phyloP scores from a whole-genome alignment of 2,888 invertebrate genomes.

The Margaritifera margaritifera region DNA sequence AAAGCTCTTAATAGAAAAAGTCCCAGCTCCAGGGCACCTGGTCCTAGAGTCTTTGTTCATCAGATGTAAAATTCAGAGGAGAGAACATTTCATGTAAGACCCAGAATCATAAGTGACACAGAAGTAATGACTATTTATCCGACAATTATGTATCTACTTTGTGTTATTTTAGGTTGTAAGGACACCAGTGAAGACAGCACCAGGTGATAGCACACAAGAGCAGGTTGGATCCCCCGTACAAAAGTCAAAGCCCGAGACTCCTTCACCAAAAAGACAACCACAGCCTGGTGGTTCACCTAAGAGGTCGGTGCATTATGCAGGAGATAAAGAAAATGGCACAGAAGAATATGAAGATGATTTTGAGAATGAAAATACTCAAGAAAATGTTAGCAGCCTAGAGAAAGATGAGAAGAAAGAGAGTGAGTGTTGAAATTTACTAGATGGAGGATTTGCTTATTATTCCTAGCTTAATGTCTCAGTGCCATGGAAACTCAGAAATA shows the following conservation, averaged over 20 bases:
- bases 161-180: constrained; percentile 37
- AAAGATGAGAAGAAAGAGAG: constrained; percentile 41
- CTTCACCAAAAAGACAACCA: constrained; percentile 1
- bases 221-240: constrained; percentile 31
- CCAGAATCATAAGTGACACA: too few relatives aligned
- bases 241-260: constrained; percentile 19
- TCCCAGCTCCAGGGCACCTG: too few relatives aligned
- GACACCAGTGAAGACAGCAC: constrained; percentile 48
- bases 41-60: too few relatives aligned
- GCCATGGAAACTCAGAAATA: background rate
- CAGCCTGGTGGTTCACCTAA: constrained; percentile 8
- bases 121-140: too few relatives aligned
- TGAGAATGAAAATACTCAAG: constrained; percentile 55
- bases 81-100: too few relatives aligned
- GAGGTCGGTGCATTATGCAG: constrained; percentile 1
- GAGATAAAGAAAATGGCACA: constrained; percentile 14
- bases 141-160: background rate
- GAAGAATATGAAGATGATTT: constrained; percentile 57
- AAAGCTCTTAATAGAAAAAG: too few relatives aligned
- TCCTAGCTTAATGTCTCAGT: background rate
- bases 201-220: constrained; percentile 21
- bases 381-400: constrained; percentile 54
- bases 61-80: too few relatives aligned
- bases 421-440: constrained; percentile 2
- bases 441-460: too few relatives aligned